Conservation (phyloP, 1,140 invertebrate species). For the Drosophila sp. region DNA sequence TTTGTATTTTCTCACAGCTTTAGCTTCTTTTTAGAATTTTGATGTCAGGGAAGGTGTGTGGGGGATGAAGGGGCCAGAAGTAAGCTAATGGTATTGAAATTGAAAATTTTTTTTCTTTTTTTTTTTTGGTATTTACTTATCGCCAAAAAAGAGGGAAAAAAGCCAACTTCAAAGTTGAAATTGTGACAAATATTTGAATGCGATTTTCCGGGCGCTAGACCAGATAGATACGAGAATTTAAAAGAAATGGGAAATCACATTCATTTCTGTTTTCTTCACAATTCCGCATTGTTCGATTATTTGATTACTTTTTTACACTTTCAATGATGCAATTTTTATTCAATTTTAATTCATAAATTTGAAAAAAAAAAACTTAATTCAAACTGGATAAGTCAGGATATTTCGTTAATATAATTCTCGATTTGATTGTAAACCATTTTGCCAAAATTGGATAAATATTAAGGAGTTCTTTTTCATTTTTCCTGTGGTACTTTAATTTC, state of each 20-base stretch:
- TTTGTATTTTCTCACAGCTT: slow-evolving; percentile 11
- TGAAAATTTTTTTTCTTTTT: slow-evolving; percentile 1
- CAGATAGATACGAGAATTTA: neutral
- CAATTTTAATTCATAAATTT: too few species aligned
- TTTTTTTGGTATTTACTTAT: slow-evolving; percentile 17
- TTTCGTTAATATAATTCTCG: too few species aligned
- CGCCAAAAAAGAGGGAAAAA: neutral
- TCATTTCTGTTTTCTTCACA: neutral
- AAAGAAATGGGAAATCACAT: neutral
- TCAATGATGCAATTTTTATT: too few species aligned
- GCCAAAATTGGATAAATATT: too few species aligned
- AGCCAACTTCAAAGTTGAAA: slow-evolving; percentile 19
- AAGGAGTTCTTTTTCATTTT: neutral
- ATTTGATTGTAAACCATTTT: too few species aligned
- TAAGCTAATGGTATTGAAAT: slow-evolving; percentile 26
- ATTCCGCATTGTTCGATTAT: too few species aligned
- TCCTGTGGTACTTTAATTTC: neutral
- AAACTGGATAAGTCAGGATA: too few species aligned
- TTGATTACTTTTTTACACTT: too few species aligned
- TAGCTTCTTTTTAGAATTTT: slow-evolving; percentile 3
- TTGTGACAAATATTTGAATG: slow-evolving; percentile 6
- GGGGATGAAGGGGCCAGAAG: neutral
- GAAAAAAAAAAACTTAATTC: too few species aligned
- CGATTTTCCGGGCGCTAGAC: neutral
- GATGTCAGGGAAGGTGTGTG: neutral